Base-by-base conservation (phyloP, 2,888 invertebrate genomes). In the Labia minor region DNA sequence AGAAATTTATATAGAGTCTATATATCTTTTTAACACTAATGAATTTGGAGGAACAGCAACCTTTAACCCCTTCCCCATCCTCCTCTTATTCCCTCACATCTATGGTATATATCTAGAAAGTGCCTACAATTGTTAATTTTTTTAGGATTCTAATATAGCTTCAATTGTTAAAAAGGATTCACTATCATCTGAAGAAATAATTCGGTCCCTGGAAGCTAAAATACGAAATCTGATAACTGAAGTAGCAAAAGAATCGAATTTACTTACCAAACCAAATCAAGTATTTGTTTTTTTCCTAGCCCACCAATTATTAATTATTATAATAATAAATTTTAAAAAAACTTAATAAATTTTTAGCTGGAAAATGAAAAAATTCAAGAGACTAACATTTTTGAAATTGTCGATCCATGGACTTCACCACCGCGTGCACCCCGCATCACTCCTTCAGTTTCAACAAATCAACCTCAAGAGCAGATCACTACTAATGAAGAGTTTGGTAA, bases 391-490 rank as follows among this genome's bases (percentile, higher is more conserved):
- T 10, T 49, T 14, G 49, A 49, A 3, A 10, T 16, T 11, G 14
- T 10, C 14, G 49, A 49, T 49, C 49, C 49, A 65, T 73, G 67
- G 75, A 76, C 1, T 66, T 73, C 11, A 72, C 71, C 26, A 69
- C 72, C 6, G 73, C 73, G 1, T 71, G 68, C 10, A 70, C 49
- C 49, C 72, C 33, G 72, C 71, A 26, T 26, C 8, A 6, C 26
- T 26, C 26, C 26, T 26, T n/a, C n/a, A n/a, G 26, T 26, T 26
- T 26, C 26, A 6, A 26, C 26, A 26, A 26, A 8, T 8, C 61
- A 73, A 73, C 69, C 65, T 67, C n/a, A 66, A 69, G 1, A 66
- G 69, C 68, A 68, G 66, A 66, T 37, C 14, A 20, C 19, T 63
- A 63, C 14, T 64, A 64, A 21, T 62, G 65, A 16, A 65, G 68